Conservation (phyloP, 2,797 vertebrate genomes). For the Chiloscyllium punctatum region DNA sequence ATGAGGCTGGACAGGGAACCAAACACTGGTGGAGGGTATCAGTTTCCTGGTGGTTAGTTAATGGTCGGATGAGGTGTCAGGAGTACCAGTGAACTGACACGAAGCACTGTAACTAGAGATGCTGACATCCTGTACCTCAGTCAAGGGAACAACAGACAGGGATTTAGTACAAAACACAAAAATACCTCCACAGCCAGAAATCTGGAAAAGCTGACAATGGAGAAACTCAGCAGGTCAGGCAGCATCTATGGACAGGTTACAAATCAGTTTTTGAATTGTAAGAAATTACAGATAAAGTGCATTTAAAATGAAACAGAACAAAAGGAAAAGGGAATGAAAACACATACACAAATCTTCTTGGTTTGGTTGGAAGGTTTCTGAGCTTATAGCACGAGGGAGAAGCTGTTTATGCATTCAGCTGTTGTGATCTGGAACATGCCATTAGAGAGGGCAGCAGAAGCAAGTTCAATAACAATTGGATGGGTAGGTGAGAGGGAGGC, state of each 20-base stretch:
- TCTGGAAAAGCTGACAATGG: too few species aligned
- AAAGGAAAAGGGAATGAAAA: neutral
- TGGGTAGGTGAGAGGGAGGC: neutral
- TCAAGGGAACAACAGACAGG: conserved; percentile 8
- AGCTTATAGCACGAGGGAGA: too few species aligned
- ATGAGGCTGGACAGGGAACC: neutral
- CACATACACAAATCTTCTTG: neutral
- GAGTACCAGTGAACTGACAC: neutral
- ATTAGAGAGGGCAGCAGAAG: neutral
- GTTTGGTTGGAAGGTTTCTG: neutral
- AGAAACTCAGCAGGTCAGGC: too few species aligned
- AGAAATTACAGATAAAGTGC: neutral
- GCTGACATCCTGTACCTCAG: conserved; percentile 23
- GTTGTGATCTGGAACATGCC: neutral
- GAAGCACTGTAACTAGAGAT: neutral
- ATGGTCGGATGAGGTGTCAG: conserved; percentile 30
- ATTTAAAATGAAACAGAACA: neutral
- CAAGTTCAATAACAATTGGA: neutral
- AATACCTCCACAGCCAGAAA: neutral
- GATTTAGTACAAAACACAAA: neutral
- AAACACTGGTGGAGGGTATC: neutral
- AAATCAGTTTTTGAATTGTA: neutral
- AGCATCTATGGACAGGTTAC: neutral
- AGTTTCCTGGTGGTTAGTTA: conserved; percentile 34
- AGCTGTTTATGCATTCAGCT: neutral